Evolutionary conservation across 2,797 vertebrate species (phyloP).

Genomic region (Buceros bicornis): DNA sequence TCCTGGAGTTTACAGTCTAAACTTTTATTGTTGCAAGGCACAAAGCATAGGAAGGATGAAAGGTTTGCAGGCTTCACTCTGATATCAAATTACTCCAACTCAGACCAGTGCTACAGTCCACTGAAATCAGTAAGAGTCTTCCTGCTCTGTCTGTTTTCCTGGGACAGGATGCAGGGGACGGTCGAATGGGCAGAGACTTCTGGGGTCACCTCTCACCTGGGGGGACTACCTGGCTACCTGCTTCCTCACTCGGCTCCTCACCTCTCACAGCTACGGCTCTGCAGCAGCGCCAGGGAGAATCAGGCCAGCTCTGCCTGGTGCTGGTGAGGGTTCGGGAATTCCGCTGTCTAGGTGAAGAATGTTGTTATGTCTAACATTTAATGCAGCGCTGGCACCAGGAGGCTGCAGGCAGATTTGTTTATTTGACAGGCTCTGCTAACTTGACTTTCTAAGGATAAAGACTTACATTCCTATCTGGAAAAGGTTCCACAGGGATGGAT

Average conservation of each 20-base stretch:
- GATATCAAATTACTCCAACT: not conserved
- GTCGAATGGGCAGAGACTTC: not conserved
- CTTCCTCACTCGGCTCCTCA: accelerated
- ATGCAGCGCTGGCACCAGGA: slow-evolving; percentile 10
- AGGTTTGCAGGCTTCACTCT: not conserved
- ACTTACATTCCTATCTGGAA: not conserved
- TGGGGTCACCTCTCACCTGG: not conserved
- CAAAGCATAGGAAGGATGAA: not conserved
- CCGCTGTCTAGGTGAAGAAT: slow-evolving; percentile 17
- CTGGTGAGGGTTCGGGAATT: not conserved
- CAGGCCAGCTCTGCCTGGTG: not conserved
- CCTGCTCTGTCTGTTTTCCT: accelerated
- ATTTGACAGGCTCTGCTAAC: slow-evolving; percentile 17
- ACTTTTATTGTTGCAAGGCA: not conserved
- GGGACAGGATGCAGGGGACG: accelerated
- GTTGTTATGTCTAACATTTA: slow-evolving; percentile 66
- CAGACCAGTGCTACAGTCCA: not conserved
- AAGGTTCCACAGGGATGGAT: not conserved
- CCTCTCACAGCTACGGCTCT: not conserved
- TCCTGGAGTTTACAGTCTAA: not conserved
- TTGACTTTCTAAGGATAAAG: slow-evolving; percentile 53
- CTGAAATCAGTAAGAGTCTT: not conserved
- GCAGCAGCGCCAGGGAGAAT: accelerated
- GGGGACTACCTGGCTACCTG: not conserved
- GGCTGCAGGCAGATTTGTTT: slow-evolving; percentile 54